Base-by-base conservation (phyloP, 1,140 invertebrate genomes). In the Heterodera carotae region DNA sequence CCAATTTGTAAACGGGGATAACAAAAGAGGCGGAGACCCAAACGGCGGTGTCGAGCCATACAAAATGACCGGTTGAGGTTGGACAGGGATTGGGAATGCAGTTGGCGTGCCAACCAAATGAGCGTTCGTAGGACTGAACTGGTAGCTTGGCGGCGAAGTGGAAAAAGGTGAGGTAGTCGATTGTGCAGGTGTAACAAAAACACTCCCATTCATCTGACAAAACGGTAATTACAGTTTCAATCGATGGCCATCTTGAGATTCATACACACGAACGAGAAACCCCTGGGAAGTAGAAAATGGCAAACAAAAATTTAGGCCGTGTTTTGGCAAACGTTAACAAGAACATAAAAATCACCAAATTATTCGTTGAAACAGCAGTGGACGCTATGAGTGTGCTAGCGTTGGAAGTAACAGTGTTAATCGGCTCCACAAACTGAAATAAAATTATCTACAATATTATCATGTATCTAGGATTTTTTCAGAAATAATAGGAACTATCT, bases 31-130 rank as follows among this genome's bases (percentile, higher is more conserved):
- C 25, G 72, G 72, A 62, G 72, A 74, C 18, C 72, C 72, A 34
- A 74, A 74, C 39, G 72, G 72, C 25, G 72, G 72, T 29, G 72
- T 73, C n/a, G 70, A 59, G 31, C 72, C 72, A 31, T 59, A 74
- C 27, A 59, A n/a, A 62, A 74, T 34, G 2, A 74, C 18, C 53
- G 72, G 39, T 15, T 74, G 72, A 29, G 48, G 72, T n/a, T 71
- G 69, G 59, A 71, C 59, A 10, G 69, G 69, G 33, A 71, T 71
- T 56, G 33, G 59, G 48, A 71, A 71, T 43, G 48, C 48, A 31
- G 34, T 29, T 2, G 69, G 36, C 18, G 69, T 29, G 31, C 31
- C 69, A 22, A 56, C 48, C 48, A 71, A 33, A 74, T 29, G 72
- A 25, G 59, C 64, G 12, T 62, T 62, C 25, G 62, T 29, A 18